Evolutionary conservation across 2,888 invertebrate species (phyloP).

Genomic region (Himalopsyche kuldschensis): DNA sequence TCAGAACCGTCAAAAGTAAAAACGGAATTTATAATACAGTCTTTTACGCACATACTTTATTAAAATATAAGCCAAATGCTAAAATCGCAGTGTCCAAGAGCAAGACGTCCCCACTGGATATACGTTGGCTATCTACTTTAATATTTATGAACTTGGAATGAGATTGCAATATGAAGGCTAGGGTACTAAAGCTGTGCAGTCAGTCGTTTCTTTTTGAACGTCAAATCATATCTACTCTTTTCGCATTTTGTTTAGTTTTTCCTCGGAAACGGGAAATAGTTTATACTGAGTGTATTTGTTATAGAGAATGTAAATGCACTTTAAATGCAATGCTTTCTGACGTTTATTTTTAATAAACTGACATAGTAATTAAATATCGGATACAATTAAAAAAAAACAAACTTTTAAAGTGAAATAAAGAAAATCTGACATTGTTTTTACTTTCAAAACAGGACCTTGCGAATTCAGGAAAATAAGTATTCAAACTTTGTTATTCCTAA

Average conservation of each 20-base stretch:
- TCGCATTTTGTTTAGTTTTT: neutral
- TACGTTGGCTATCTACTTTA: constrained; percentile 8
- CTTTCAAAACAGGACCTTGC: too few species aligned
- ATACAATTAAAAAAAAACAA: too few species aligned
- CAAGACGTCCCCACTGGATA: neutral
- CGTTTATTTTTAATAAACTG: neutral
- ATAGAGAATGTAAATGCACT: neutral
- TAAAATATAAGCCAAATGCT: neutral
- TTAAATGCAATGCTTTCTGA: neutral
- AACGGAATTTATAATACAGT: too few species aligned
- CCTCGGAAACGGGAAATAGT: neutral
- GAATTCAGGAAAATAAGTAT: too few species aligned
- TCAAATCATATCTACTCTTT: neutral
- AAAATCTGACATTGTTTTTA: too few species aligned
- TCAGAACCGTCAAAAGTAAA: too few species aligned
- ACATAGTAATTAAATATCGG: too few species aligned
- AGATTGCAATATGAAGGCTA: constrained; percentile 33
- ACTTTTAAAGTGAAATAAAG: too few species aligned
- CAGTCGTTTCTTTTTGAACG: neutral
- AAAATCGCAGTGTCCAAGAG: neutral
- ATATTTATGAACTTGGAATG: constrained; percentile 37
- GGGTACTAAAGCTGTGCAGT: neutral
- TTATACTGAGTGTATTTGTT: neutral
- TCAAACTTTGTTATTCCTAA: too few species aligned
- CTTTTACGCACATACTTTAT: neutral